Conservation (phyloP, 1,140 invertebrate species). For the Drosophila elegans region DNA sequence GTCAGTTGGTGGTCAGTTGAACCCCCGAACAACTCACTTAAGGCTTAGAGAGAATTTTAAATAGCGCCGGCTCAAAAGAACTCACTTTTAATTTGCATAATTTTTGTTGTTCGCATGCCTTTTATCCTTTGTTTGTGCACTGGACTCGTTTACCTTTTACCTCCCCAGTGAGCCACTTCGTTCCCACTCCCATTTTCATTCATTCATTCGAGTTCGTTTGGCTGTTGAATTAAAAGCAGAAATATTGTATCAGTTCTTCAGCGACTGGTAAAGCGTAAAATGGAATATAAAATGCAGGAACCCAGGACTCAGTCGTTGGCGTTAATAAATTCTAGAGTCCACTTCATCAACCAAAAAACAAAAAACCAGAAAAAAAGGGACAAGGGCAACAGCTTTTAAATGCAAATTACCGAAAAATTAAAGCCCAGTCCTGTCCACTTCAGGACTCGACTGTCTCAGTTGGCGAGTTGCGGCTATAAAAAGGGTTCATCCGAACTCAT, state of each 20-base stretch:
- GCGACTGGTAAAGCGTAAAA: slow-evolving; percentile 71
- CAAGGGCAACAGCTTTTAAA: slow-evolving; percentile 67
- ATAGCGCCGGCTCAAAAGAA: slow-evolving; percentile 25
- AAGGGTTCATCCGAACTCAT: slow-evolving; percentile 61
- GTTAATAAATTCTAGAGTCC: slow-evolving; percentile 77
- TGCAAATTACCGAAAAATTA: slow-evolving; percentile 81
- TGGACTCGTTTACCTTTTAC: slow-evolving; percentile 40
- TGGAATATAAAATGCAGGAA: slow-evolving; percentile 71
- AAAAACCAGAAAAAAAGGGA: slow-evolving; percentile 23
- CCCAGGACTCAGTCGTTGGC: slow-evolving; percentile 27
- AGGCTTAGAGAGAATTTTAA: slow-evolving; percentile 45
- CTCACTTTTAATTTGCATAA: slow-evolving; percentile 77
- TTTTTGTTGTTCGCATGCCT: slow-evolving; percentile 40
- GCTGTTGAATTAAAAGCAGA: slow-evolving; percentile 72
- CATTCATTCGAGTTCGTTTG: slow-evolving; percentile 61
- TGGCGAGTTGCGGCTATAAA: slow-evolving; percentile 38
- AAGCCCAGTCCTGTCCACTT: slow-evolving; percentile 49
- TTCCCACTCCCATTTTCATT: slow-evolving; percentile 7
- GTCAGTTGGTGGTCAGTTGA: slow-evolving; percentile 16
- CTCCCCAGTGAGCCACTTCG: slow-evolving; percentile 24
- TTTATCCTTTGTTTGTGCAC: slow-evolving; percentile 53
- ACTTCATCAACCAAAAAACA: slow-evolving; percentile 56
- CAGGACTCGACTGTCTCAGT: slow-evolving; percentile 41
- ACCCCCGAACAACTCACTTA: slow-evolving; percentile 45
- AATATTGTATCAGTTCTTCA: slow-evolving; percentile 82